Conservation (phyloP, 2,797 vertebrate species). For the Enteromius treurensis region DNA sequence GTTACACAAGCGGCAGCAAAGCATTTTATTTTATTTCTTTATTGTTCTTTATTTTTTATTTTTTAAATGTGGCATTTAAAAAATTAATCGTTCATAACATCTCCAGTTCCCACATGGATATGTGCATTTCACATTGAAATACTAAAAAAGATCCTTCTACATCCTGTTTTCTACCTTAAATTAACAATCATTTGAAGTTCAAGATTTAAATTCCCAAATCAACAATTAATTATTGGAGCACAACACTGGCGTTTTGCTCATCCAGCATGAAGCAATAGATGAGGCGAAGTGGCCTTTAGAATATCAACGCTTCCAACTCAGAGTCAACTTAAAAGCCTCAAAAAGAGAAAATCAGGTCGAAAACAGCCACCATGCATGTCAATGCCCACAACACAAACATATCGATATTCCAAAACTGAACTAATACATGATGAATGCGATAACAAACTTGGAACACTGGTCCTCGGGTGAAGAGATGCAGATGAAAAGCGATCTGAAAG, state of each 20-base stretch:
- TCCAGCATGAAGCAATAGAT: not conserved
- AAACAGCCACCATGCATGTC: constrained; percentile 19
- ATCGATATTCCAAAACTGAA: constrained; percentile 49
- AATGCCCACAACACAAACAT: constrained; percentile 42
- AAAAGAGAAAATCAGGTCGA: not conserved
- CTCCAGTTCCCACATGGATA: not conserved
- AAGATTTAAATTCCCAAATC: not conserved
- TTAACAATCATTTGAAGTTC: not conserved
- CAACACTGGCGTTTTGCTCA: not conserved
- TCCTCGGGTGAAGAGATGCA: constrained; percentile 30
- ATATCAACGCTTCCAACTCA: constrained; percentile 27
- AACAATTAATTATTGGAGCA: not conserved
- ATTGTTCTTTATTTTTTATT: too few relatives aligned
- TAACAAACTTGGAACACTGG: constrained; percentile 41
- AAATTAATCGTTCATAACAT: too few relatives aligned
- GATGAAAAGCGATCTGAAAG: constrained; percentile 43
- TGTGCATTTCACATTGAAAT: not conserved
- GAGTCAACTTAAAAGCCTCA: constrained; percentile 4
- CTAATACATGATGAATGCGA: constrained; percentile 48
- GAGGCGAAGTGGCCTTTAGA: constrained; percentile 5
- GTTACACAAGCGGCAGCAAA: too few relatives aligned
- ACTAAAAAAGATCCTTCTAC: not conserved
- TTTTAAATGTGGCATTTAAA: too few relatives aligned
- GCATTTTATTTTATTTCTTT: too few relatives aligned
- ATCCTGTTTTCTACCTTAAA: not conserved